These are phyloP conservation scores for Antechinus flavipes DNA, from an alignment of 2,113 vertebrate species.

Conservation along the genomic window DNA sequence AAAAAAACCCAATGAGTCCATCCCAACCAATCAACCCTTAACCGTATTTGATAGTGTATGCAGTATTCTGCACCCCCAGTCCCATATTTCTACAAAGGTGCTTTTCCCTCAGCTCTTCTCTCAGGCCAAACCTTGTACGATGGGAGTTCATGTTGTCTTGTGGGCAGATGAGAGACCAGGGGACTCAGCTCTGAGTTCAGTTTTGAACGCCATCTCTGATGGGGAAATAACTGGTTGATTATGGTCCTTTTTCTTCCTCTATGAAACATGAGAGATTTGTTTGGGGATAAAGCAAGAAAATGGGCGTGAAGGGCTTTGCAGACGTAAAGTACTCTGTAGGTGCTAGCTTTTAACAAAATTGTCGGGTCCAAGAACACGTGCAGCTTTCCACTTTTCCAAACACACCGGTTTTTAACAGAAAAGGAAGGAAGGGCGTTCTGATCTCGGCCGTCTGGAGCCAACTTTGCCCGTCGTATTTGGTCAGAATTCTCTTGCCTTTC, in stretches of 20 bases:
- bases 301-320: neutral
- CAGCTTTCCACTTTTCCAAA: neutral
- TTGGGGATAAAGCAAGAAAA: neutral
- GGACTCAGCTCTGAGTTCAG: neutral
- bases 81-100: neutral
- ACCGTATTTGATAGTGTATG: neutral
- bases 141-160: neutral
- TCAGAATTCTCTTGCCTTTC: neutral
- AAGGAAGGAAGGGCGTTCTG: neutral
- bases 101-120: neutral
- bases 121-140: neutral
- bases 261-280: neutral
- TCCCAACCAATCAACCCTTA: neutral
- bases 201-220: neutral
- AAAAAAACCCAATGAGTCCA: neutral
- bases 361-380: neutral
- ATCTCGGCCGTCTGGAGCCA: neutral
- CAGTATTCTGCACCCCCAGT: neutral
- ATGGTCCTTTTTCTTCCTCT: neutral
- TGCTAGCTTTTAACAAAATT: neutral
- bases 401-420: neutral
- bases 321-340: neutral
- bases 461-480: neutral
- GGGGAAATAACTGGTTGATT: neutral
- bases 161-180: neutral